A percentile compares a stretch with the other conserved stretches of the same genome.
These are phyloP conservation scores for Itoplectis maculator DNA, from an alignment of 2,888 invertebrate species.

Conservation along the genomic window DNA sequence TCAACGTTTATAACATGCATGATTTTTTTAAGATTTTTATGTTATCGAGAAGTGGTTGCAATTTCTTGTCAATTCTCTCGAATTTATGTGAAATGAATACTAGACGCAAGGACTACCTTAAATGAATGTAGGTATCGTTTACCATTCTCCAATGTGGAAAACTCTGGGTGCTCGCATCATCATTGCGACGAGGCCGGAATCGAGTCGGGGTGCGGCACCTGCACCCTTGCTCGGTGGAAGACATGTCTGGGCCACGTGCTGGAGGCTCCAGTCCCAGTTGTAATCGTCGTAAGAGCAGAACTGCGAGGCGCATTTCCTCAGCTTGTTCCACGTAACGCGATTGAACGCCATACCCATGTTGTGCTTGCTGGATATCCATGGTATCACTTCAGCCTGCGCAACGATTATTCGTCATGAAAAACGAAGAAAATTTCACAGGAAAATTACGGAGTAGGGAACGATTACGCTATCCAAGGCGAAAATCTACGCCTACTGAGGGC, in stretches of 20 bases:
- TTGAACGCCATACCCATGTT: slow-evolving; percentile 99
- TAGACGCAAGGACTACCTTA: too few species aligned
- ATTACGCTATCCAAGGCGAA: not conserved
- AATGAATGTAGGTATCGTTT: slow-evolving; percentile 78
- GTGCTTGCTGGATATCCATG: slow-evolving; percentile 98
- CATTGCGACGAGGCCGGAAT: slow-evolving; percentile 90
- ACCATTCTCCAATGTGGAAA: slow-evolving; percentile 99
- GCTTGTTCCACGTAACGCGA: slow-evolving; percentile 93
- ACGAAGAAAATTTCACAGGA: slow-evolving; percentile 14
- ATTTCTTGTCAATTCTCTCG: too few species aligned
- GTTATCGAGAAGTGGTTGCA: too few species aligned
- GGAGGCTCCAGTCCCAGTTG: slow-evolving; percentile 99
- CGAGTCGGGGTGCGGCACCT: slow-evolving; percentile 78
- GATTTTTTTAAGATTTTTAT: too few species aligned
- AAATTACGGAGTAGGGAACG: not conserved
- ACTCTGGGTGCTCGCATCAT: slow-evolving; percentile 97
- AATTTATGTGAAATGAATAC: too few species aligned
- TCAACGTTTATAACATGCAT: too few species aligned
- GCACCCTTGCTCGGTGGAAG: slow-evolving; percentile 88
- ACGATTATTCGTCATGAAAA: slow-evolving; percentile 27
- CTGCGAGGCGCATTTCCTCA: slow-evolving; percentile 92
- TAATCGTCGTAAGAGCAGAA: slow-evolving; percentile 99
- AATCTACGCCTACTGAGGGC: slow-evolving; percentile 23
- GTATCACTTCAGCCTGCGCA: slow-evolving; percentile 93
- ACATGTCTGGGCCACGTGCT: slow-evolving; percentile 95